Conservation (phyloP, 1,140 invertebrate genomes). For the Formica selysi region DNA sequence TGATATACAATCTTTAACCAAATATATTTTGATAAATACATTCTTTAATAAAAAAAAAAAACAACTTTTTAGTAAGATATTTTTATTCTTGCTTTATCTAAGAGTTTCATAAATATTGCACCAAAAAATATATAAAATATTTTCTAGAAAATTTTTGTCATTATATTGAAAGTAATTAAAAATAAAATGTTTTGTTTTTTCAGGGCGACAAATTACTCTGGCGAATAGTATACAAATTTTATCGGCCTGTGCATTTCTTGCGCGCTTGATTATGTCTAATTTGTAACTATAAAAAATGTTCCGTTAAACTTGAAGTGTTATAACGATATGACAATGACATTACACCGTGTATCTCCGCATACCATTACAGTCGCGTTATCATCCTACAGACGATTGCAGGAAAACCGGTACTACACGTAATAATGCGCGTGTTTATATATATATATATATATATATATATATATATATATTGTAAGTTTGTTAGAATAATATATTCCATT, state of each 20-base stretch:
- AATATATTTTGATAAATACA: too few species aligned
- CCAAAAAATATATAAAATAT: too few species aligned
- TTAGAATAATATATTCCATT: slow-evolving; percentile 59
- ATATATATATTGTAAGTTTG: slow-evolving; percentile 21
- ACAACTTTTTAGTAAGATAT: too few species aligned
- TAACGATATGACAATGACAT: too few species aligned
- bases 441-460: slow-evolving; percentile 13
- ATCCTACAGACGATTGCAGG: background rate
- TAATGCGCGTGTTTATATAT: slow-evolving; percentile 21
- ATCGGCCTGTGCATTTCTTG: background rate
- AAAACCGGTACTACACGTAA: slow-evolving; percentile 50
- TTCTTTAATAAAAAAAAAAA: too few species aligned
- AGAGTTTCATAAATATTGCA: too few species aligned
- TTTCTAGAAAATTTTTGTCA: too few species aligned
- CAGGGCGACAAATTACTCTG: too few species aligned
- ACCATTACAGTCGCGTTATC: background rate
- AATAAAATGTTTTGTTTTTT: too few species aligned
- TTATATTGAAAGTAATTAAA: too few species aligned
- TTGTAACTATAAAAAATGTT: slow-evolving; percentile 35
- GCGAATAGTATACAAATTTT: slow-evolving; percentile 6
- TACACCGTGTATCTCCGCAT: slow-evolving; percentile 7
- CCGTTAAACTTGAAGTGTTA: background rate
- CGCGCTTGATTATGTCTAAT: slow-evolving; percentile 25
- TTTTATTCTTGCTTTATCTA: too few species aligned
- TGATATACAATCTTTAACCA: too few species aligned